A percentile compares a stretch with the other conserved stretches of the same genome.
Conservation (phyloP, 2,113 vertebrate species). For the Tyrannus savana region DNA sequence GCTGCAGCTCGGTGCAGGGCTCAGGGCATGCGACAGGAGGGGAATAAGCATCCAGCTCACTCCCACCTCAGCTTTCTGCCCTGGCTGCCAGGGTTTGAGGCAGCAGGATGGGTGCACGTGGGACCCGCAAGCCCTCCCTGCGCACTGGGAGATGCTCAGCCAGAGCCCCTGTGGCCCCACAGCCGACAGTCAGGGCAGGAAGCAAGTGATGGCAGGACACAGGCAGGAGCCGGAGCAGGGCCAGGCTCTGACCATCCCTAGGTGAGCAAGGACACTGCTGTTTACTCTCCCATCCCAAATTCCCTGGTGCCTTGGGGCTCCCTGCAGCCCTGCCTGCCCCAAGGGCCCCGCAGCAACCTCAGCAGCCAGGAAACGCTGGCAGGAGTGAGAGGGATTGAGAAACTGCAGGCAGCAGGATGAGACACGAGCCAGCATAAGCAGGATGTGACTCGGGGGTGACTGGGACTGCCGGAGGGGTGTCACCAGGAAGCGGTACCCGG, state of each 20-base stretch:
- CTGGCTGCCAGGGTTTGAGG: neutral
- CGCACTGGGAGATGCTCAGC: neutral
- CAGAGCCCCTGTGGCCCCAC: neutral
- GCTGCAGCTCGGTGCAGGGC: neutral
- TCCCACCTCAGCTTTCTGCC: neutral
- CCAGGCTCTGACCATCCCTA: neutral
- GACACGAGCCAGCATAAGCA: slow-evolving; percentile 2
- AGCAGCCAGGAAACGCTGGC: slow-evolving; percentile 24
- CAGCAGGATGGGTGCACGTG: neutral
- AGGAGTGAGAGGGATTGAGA: slow-evolving; percentile 26
- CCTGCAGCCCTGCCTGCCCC: neutral
- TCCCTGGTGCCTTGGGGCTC: neutral
- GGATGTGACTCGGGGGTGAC: slow-evolving; percentile 58
- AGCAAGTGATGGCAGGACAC: neutral
- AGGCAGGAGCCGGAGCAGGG: neutral
- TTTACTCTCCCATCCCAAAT: neutral
- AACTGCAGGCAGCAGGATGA: slow-evolving; percentile 56
- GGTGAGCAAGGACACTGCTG: neutral
- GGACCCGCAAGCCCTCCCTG: rapidly evolving
- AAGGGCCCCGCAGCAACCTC: neutral
- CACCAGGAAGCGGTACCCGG: neutral
- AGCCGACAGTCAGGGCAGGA: rapidly evolving
- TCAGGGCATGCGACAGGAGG: neutral
- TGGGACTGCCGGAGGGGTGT: neutral
- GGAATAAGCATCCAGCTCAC: neutral